A percentile compares a stretch with the other conserved stretches of the same genome.
These are phyloP conservation scores for Xestia rhomboidea DNA, from an alignment of 2,888 invertebrate species.

Conservation along the genomic window DNA sequence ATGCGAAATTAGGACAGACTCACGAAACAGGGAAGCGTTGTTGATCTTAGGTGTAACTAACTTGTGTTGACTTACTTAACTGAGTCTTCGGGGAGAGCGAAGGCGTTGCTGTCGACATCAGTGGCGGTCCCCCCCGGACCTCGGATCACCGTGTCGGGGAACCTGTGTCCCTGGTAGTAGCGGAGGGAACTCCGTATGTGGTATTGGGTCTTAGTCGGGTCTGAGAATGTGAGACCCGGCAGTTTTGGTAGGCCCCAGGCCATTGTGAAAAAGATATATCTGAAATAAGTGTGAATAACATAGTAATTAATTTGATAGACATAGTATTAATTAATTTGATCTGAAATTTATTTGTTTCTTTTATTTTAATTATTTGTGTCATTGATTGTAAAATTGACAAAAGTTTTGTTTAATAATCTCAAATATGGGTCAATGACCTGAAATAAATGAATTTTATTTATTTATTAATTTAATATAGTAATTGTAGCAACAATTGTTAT, in stretches of 20 bases:
- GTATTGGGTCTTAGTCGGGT: conserved; percentile 91
- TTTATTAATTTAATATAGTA: no score
- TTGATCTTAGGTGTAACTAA: conserved; percentile 37
- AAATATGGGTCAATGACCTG: no score
- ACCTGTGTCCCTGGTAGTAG: conserved; percentile 92
- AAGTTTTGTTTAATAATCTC: no score
- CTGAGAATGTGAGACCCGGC: conserved; percentile 92
- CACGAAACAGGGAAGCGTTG: conserved; percentile 4
- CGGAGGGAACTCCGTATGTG: conserved; percentile 92
- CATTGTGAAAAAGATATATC: conserved; percentile 72
- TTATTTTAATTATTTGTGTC: no score
- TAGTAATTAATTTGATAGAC: no score
- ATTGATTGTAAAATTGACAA: no score
- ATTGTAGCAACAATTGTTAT: neutral
- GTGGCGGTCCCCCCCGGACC: conserved; percentile 92
- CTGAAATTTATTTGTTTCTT: no score
- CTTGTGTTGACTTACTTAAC: conserved; percentile 83
- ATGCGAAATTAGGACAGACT: conserved; percentile 25
- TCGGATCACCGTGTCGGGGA: conserved; percentile 89
- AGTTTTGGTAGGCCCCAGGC: conserved; percentile 92
- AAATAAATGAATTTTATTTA: no score
- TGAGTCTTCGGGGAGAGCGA: conserved; percentile 88
- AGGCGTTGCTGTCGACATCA: conserved; percentile 91
- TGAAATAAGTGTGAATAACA: neutral
- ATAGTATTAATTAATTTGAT: no score